Evolutionary conservation across 2,888 invertebrate genomes (phyloP), one percentile per base, ranked within the genome.

Genomic region (Rhodophaea formosa): DNA sequence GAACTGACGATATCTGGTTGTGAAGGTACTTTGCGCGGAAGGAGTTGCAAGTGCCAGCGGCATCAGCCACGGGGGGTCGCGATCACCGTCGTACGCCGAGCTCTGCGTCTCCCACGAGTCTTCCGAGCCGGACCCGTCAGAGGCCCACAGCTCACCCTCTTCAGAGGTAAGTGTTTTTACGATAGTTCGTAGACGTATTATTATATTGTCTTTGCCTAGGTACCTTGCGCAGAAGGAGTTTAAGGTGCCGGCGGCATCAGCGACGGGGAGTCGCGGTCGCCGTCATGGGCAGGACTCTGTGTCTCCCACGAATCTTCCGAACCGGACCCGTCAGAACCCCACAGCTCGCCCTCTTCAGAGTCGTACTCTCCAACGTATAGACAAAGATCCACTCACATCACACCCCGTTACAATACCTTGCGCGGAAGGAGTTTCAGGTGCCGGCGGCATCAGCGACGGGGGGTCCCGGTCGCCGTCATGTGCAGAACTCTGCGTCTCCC

Each of bases 81-180:
- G 69, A 78, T 44, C 80, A 73, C 58, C 60, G 44, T 88, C 88
- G 74, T 85, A 89, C 56, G 81, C 90, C n/a, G 93, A 93, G 66
- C 93, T 93, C 86, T 97, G 96, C 0, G 96, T 97, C 86, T 96
- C 96, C 97, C 97, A 97, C 0, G 96, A 96, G 77, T 94, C 95
- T 49, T 95, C 95, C 0, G 91, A 91, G 0, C 93, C 94, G 0
- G 94, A 94, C 0, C 93, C 94, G 30, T 95, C 95, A 1, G 94
- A 93, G 53, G 89, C 92, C 94, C 95, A 95, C 42, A 95, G 89
- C 75, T 95, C 95, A 32, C 95, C 95, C 62, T 96, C 95, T 58
- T 95, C 95, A 0, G 94, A 94, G 74, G n/a, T n/a, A n/a, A n/a
- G n/a, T n/a, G n/a, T n/a, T n/a, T n/a, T n/a, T n/a, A n/a, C n/a